phyloP scores from a whole-genome alignment of 2,797 vertebrate genomes.

The Furcifer pardalis region DNA sequence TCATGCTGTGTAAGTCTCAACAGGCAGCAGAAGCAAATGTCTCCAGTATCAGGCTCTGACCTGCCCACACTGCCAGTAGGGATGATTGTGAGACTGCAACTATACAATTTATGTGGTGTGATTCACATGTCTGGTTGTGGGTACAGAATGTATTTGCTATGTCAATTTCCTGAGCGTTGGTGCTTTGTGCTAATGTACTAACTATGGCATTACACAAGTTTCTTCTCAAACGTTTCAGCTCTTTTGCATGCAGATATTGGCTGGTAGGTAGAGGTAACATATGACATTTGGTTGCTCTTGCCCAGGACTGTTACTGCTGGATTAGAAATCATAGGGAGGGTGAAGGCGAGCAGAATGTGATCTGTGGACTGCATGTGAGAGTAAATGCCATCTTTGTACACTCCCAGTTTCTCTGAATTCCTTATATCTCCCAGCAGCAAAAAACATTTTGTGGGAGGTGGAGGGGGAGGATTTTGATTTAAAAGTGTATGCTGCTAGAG shows the following conservation, averaged over 20 bases:
- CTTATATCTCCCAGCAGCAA: too few relatives aligned
- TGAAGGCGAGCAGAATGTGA: too few relatives aligned
- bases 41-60: background rate
- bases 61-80: background rate
- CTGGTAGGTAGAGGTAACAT: background rate
- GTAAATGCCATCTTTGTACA: too few relatives aligned
- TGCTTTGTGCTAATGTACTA: background rate
- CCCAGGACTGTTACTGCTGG: background rate
- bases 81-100: background rate
- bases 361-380: too few relatives aligned
- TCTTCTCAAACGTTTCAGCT: background rate
- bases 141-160: background rate
- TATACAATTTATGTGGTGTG: background rate
- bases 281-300: background rate
- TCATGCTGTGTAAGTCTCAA: slow-evolving; percentile 3
- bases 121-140: background rate
- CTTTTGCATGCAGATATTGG: slow-evolving; percentile 9
- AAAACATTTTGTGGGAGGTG: too few relatives aligned
- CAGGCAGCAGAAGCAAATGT: background rate
- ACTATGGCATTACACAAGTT: background rate
- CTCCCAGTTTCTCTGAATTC: too few relatives aligned
- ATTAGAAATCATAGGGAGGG: background rate
- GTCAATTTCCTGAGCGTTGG: background rate
- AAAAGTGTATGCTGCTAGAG: too few relatives aligned
- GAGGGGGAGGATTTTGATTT: too few relatives aligned